Percentiles rank a stretch among this genome's conserved stretches.
These are phyloP conservation scores for Falco novaeseelandiae DNA, from an alignment of 2,797 vertebrate species.

Conservation along the genomic window DNA sequence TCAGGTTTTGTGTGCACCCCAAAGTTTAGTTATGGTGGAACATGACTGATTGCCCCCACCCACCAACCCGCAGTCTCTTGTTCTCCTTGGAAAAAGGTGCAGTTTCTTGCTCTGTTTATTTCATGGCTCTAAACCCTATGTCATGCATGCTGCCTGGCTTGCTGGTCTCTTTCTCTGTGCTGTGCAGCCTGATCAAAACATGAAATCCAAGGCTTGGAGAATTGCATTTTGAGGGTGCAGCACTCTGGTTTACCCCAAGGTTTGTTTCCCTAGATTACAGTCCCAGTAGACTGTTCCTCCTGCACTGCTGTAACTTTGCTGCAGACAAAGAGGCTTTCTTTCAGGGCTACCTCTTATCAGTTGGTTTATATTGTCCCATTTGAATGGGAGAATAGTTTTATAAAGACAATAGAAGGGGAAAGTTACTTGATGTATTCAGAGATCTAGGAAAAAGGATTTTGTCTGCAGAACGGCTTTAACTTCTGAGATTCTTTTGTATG, in stretches of 20 bases:
- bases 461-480: neutral
- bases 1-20: neutral
- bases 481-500: neutral
- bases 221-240: neutral
- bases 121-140: neutral
- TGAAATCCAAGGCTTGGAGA: neutral
- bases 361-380: constrained; percentile 20
- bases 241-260: neutral
- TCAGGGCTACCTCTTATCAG: neutral
- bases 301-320: neutral
- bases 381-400: neutral
- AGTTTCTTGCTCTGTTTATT: neutral
- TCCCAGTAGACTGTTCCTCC: neutral
- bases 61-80: neutral
- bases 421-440: neutral
- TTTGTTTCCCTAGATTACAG: neutral
- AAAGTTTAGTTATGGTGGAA: neutral
- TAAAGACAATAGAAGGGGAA: neutral
- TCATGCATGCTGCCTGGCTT: neutral
- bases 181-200: neutral
- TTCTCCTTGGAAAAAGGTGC: neutral
- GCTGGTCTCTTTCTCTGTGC: neutral
- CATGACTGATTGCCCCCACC: neutral
- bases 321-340: neutral
- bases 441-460: neutral